Evolutionary conservation across 2,797 vertebrate species (phyloP), one percentile per base, ranked within the genome.

Genomic region (Falco cherrug): DNA sequence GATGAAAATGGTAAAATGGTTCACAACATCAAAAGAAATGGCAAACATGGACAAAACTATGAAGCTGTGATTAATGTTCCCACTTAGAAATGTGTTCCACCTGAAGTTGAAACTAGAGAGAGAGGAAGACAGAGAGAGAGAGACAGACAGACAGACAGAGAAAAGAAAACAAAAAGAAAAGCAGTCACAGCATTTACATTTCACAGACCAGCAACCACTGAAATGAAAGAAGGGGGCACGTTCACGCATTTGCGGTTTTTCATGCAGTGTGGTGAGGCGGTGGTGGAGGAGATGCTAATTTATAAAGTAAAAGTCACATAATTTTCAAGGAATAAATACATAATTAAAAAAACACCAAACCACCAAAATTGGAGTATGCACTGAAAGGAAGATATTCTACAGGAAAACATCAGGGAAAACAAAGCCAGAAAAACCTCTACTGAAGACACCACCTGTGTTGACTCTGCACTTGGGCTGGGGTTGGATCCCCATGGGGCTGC

Each of bases 401-500:
- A 95, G 81, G 95, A 87, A 97, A 96, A 97, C 91, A 97, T 90
- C 97, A 96, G 95, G 96, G 88, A 91, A 90, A 91, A 96, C 84
- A 95, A 97, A 96, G 93, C 76, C 90, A 95, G 95, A 97, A 98
- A 97, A 98, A 97, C 97, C 97, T 98, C 97, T 97, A 87, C 97
- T 26, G 96, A 97, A 97, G 97, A 98, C 98, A 99, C 99, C 99
- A 99, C 99, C 99, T 99, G 99, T 99, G 99, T 98, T 98, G 99
- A 98, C 97, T 99, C 99, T 98, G 99, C 98, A 98, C 99, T 98
- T 97, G 99, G 99, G 98, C 99, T 99, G 97, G 99, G 99, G 98
- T 99, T 99, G 99, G 99, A 98, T 99, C 99, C 99, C 99, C 99
- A 99, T 98, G 99, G 99, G 98, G 98, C 98, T 97, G 99, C 99